Evolutionary conservation across 2,113 vertebrate species (phyloP), one percentile per base, ranked within the genome.

Genomic region (Arothron firmamentum): DNA sequence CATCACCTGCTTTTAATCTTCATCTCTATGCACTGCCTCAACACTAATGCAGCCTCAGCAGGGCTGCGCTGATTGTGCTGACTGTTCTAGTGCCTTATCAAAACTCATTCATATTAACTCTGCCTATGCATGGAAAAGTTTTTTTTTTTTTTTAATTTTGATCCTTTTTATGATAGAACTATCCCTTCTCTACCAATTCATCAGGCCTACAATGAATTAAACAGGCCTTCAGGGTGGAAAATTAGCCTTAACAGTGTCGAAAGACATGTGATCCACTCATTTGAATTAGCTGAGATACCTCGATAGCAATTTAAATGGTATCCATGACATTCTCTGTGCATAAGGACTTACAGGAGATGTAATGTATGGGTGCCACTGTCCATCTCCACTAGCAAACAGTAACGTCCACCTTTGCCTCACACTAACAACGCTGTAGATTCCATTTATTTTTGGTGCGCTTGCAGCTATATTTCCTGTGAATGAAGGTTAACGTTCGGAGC

Each of bases 1-100:
- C n/a, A n/a, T n/a, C 69, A 19, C 47, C 45, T 54, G 41, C 41
- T 64, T 87, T 80, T 81, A 76, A 87, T 84, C 71, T 79, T 63
- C 58, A 42, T 38, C 42, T 81, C 70, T 74, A 77, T 74, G 67
- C 65, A 17, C 48, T 48, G 38, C 56, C 66, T 68, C 72, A 81
- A 82, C 65, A 71, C 62, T 72, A 74, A 75, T 77, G 50, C 58
- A 57, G 63, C 56, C 19, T 25, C 1, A 31, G 15, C 17, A 12
- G 23, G n/a, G 50, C 34, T 66, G 42, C 54, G n/a, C 31, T 51
- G 18, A 12, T 59, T 47, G 19, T 3, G 14, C 51, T 77, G 58
- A 57, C 59, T 60, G 42, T 76, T 70, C 70, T 18, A n/a, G 51
- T 56, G 72, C 65, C 73, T 74, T 61, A 85, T 86, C 70, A 86